These are phyloP conservation scores for Polydesmus complanatus DNA, from an alignment of 2,888 invertebrate species.

Conservation along the genomic window DNA sequence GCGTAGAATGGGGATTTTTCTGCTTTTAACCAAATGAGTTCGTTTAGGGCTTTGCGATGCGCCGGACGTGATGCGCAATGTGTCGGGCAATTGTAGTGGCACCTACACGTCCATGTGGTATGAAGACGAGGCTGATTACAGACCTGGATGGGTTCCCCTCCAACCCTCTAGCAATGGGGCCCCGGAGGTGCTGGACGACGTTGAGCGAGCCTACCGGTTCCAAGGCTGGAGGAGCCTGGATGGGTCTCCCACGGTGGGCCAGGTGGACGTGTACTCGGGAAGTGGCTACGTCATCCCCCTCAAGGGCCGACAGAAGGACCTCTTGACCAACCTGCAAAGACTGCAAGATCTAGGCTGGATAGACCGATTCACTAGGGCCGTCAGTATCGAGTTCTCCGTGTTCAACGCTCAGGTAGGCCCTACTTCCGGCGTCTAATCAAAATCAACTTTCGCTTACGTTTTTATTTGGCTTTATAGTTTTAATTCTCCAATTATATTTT, in stretches of 20 bases:
- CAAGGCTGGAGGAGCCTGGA: slow-evolving; percentile 28
- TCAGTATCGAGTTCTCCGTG: slow-evolving; percentile 40
- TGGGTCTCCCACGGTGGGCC: slow-evolving; percentile 34
- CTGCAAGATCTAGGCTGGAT: slow-evolving; percentile 35
- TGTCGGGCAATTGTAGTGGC: slow-evolving; percentile 22
- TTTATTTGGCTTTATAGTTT: no score
- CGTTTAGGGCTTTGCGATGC: slow-evolving; percentile 20
- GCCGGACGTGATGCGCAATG: slow-evolving; percentile 19
- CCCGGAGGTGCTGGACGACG: no score
- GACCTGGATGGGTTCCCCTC: slow-evolving; percentile 25
- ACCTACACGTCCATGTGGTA: slow-evolving; percentile 21
- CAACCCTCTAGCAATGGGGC: no score
- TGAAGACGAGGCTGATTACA: slow-evolving; percentile 25
- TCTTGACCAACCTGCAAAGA: slow-evolving; percentile 27
- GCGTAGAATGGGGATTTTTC: not conserved
- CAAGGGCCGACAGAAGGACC: slow-evolving; percentile 22
- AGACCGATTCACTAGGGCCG: slow-evolving; percentile 36
- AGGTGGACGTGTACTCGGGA: slow-evolving; percentile 33
- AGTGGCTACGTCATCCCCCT: slow-evolving; percentile 35
- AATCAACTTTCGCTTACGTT: no score
- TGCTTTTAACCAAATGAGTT: no score
- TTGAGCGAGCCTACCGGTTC: slow-evolving; percentile 24
- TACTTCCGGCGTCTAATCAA: not conserved
- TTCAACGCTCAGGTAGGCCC: slow-evolving; percentile 34
- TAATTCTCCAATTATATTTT: no score